Evolutionary conservation across 2,113 vertebrate genomes (phyloP).

Genomic region (Oceanodroma tethys): DNA sequence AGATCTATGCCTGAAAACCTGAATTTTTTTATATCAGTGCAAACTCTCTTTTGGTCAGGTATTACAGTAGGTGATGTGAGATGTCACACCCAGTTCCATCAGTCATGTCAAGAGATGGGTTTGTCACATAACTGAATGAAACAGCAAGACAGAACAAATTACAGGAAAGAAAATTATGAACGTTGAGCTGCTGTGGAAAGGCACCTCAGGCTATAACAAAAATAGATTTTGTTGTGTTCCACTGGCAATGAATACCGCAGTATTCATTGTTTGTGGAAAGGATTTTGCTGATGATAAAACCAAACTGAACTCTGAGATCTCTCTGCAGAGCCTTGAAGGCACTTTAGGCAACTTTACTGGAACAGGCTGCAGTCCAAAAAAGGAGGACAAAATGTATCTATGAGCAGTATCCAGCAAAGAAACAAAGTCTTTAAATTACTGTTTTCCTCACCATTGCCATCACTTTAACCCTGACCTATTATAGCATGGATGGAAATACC

Average conservation of each 20-base stretch:
- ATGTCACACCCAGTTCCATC: not conserved
- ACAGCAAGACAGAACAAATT: conserved; percentile 19
- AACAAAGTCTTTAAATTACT: not conserved
- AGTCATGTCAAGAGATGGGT: not conserved
- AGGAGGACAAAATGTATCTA: not conserved
- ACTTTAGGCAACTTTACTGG: not conserved
- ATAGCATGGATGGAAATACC: not conserved
- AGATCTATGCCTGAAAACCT: not conserved
- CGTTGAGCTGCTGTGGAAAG: not conserved
- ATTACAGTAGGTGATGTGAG: not conserved
- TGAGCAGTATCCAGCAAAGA: not conserved
- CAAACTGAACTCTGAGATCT: not conserved
- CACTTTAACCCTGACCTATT: not conserved
- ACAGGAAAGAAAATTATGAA: conserved; percentile 40
- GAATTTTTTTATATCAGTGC: not conserved
- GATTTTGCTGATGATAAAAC: conserved; percentile 40
- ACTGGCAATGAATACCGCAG: conserved; percentile 1
- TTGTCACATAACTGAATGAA: conserved; percentile 23
- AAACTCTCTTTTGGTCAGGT: not conserved
- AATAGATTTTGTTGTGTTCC: conserved; percentile 32
- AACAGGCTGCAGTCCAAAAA: not conserved
- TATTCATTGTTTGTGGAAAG: conserved; percentile 27
- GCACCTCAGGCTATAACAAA: conserved; percentile 27
- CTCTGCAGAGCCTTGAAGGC: not conserved
- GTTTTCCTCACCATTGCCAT: not conserved